Evolutionary conservation across 1,140 invertebrate species (phyloP).

Genomic region (Meloidogyne chitwoodi): DNA sequence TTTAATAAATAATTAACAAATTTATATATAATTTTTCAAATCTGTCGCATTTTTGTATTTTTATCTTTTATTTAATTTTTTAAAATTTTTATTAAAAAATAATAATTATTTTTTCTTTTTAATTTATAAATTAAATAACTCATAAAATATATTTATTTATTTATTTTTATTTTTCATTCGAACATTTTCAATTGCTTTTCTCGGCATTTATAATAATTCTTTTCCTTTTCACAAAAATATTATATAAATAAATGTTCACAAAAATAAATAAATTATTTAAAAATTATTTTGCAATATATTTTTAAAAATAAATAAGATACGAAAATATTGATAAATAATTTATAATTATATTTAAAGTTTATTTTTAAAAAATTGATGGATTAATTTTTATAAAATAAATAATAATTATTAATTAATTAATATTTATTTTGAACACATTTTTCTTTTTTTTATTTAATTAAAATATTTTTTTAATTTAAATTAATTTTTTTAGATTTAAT

Average conservation of each 20-base stretch:
- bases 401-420: neutral
- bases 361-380: neutral
- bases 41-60: no score
- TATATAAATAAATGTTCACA: neutral
- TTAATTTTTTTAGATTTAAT: no score
- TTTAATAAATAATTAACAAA: no score
- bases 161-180: neutral
- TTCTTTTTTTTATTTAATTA: no score
- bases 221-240: neutral
- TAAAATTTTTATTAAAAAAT: no score
- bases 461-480: no score
- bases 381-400: neutral
- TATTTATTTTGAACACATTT: no score
- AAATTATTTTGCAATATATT: neutral
- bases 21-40: no score
- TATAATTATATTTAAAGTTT: neutral
- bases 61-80: no score
- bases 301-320: neutral
- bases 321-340: neutral
- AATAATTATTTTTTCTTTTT: no score
- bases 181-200: neutral
- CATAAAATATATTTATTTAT: no score
- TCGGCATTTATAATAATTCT: neutral
- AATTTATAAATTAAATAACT: no score
- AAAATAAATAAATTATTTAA: neutral